Base-by-base conservation (phyloP, 2,888 invertebrate genomes). In the Gortyna flavago region DNA sequence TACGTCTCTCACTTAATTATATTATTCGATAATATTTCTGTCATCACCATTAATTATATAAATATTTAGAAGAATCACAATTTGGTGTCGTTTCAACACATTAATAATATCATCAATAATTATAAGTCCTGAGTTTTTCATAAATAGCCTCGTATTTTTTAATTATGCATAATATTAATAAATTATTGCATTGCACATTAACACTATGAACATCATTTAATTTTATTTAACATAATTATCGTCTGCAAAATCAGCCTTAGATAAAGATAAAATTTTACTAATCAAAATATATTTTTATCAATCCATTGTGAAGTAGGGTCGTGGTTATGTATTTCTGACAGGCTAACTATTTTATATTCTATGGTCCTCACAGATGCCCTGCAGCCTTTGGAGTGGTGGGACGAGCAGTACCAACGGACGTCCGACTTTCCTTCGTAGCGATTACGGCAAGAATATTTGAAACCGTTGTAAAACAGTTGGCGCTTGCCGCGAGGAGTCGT, bases 361-460 rank as follows among this genome's bases (percentile, higher is more conserved):
- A 89, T 78, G 0, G 91, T 92, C 35, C 86, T 83, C 2, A 92
- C 81, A 5, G 85, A 83, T 0, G 91, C 92, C 8, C 84, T 82
- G 72, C 93, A 92, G 0, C 89, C 89, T 51, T 86, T 89, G 51
- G 88, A 89, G 51, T 89, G 87, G 64, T 92, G 90, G 0, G 91
- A 90, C 5, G 92, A 91, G 48, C 93, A 93, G 41, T 87, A 87
- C 92, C 93, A 93, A 35, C 89, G 88, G 16, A 86, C 73, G 29
- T 89, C 86, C 0, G 75, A 61, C 32, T 85, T 87, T 2, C 82
- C 83, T 68, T 82, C 84, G 2, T 84, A 85, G 0, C 79, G 69
- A 48, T 75, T 84, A 11, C 86, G 74, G 21, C 83, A 81, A 0
- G 88, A 86, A 75, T 86, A 89, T 54, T 88, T 85, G 51, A 83